These are phyloP conservation scores for Paraescarpia echinospica DNA, from an alignment of 1,140 invertebrate species.

Conservation along the genomic window DNA sequence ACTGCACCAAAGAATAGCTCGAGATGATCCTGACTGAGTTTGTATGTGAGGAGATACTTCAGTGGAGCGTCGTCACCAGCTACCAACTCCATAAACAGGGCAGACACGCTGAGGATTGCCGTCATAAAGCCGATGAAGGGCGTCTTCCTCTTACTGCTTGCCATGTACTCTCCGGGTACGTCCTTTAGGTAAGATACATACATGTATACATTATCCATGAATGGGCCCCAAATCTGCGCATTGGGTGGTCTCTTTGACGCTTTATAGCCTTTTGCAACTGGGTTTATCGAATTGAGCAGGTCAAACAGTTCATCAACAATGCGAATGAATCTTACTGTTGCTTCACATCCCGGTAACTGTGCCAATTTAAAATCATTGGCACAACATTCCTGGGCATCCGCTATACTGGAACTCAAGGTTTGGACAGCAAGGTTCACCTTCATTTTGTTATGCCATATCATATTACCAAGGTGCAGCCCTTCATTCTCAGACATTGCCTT, in stretches of 20 bases:
- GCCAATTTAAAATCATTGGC: too few relatives aligned
- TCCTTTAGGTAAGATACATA: background rate
- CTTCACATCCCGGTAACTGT: too few relatives aligned
- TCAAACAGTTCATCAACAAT: background rate
- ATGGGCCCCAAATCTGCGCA: background rate
- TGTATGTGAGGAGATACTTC: background rate
- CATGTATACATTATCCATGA: background rate
- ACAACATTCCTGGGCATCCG: background rate
- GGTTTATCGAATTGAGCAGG: background rate
- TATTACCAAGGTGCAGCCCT: background rate
- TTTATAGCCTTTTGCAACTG: background rate
- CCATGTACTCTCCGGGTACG: background rate
- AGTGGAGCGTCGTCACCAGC: background rate
- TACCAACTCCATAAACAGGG: background rate
- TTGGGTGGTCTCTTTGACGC: background rate
- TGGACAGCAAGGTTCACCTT: background rate
- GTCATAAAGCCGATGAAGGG: background rate
- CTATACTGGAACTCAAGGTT: background rate
- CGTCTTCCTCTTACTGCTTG: background rate
- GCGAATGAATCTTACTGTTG: background rate
- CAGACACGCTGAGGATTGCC: background rate
- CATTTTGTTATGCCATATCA: background rate
- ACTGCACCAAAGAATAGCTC: background rate
- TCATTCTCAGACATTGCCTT: background rate
- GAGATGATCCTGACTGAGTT: background rate